Percentiles rank a stretch among this genome's conserved stretches.
These are phyloP conservation scores for Sinella curviseta DNA, from an alignment of 1,140 invertebrate species.

Conservation along the genomic window DNA sequence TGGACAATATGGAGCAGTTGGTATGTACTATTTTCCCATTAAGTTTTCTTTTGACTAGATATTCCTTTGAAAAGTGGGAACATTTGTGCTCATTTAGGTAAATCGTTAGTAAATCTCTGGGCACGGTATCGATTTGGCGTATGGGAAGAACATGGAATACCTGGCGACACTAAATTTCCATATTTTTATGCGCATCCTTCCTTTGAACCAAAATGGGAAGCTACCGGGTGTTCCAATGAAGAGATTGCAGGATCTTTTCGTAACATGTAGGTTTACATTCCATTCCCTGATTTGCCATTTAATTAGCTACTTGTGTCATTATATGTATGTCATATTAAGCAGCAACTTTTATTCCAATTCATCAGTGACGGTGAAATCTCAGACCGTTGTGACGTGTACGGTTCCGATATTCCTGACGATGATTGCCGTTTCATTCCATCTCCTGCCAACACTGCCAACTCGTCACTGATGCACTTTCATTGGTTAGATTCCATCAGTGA, in stretches of 20 bases:
- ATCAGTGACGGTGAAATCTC: not conserved
- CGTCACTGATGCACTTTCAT: conserved; percentile 14
- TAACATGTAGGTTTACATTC: not conserved
- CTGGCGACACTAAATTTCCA: conserved; percentile 51
- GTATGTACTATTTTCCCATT: too few relatives aligned
- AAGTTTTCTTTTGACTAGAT: too few relatives aligned
- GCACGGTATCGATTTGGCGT: conserved; percentile 58
- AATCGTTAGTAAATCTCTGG: conserved; percentile 58
- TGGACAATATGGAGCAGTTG: too few relatives aligned
- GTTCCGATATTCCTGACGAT: not conserved
- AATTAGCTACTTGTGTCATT: too few relatives aligned
- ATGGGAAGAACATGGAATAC: conserved; percentile 57
- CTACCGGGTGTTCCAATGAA: conserved; percentile 27
- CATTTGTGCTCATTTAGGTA: conserved; percentile 49
- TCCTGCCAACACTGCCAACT: not conserved
- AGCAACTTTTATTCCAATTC: too few relatives aligned
- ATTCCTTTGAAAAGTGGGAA: not conserved
- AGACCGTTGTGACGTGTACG: not conserved
- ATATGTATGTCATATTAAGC: not conserved
- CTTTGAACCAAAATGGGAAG: not conserved
- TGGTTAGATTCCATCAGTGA: conserved; percentile 33
- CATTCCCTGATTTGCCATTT: not conserved
- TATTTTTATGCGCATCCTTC: conserved; percentile 49
- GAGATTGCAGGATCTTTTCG: conserved; percentile 18
- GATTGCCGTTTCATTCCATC: conserved; percentile 21